phyloP scores from a whole-genome alignment of 2,888 invertebrate species.

The Tipula helvola region DNA sequence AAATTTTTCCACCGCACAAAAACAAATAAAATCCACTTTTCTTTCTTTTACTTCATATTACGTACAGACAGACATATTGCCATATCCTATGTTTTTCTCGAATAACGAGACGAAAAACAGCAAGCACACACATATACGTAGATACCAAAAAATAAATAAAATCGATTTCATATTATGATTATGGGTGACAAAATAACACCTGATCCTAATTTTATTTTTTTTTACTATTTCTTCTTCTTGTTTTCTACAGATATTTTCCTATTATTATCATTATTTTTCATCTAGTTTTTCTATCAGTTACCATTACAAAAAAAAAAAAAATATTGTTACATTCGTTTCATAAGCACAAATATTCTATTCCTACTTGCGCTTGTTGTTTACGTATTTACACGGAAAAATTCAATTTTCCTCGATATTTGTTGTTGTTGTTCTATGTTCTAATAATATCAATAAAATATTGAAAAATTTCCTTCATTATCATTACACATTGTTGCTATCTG shows the following conservation, averaged over 20 bases:
- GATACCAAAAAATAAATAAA: neutral
- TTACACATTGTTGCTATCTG: neutral
- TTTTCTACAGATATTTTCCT: neutral
- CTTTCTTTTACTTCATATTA: neutral
- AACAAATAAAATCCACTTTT: neutral
- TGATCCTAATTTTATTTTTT: neutral
- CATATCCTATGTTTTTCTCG: neutral
- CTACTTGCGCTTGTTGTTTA: neutral
- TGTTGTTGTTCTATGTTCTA: neutral
- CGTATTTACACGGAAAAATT: neutral
- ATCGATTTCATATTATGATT: conserved; percentile 5
- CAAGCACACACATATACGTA: neutral
- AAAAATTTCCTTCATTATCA: neutral
- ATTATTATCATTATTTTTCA: neutral
- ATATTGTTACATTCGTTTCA: neutral
- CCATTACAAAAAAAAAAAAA: neutral
- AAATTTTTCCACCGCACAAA: neutral
- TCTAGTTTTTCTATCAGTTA: neutral
- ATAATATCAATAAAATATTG: neutral
- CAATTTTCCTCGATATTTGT: neutral
- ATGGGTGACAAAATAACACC: conserved; percentile 6
- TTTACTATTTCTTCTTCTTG: neutral
- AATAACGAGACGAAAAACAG: neutral
- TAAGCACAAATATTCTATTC: neutral
- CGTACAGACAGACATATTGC: neutral